Percentiles rank a stretch among this genome's conserved stretches.
phyloP scores from a whole-genome alignment of 1,140 invertebrate species.

The Tetramorium simillimum region DNA sequence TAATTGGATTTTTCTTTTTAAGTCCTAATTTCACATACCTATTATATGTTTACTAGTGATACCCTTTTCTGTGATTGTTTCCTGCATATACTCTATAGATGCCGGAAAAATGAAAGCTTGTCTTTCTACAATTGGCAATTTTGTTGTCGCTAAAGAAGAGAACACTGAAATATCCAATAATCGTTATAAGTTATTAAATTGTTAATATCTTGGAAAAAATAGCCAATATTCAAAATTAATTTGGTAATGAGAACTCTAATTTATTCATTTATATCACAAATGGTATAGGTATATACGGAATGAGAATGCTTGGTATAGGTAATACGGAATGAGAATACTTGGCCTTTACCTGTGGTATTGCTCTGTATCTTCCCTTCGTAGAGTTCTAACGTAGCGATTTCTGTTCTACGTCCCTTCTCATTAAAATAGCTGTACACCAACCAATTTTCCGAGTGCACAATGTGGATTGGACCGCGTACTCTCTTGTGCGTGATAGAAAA shows the following conservation, averaged over 20 bases:
- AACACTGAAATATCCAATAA: slow-evolving; percentile 87
- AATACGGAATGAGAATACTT: not conserved
- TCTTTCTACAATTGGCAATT: slow-evolving; percentile 93
- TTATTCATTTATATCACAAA: not conserved
- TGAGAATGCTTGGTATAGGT: not conserved
- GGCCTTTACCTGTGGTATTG: slow-evolving; percentile 89
- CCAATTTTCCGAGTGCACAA: slow-evolving; percentile 99
- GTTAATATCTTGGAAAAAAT: not conserved
- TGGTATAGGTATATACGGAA: not conserved
- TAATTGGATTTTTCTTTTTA: slow-evolving; percentile 27
- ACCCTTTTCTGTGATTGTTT: slow-evolving; percentile 96
- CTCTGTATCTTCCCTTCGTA: slow-evolving; percentile 96
- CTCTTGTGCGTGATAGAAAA: slow-evolving; percentile 92
- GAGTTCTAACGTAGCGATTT: slow-evolving; percentile 96
- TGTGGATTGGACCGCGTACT: slow-evolving; percentile 92
- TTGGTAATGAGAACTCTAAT: not conserved
- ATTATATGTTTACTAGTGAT: slow-evolving; percentile 98
- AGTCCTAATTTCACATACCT: slow-evolving; percentile 85
- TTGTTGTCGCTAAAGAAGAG: slow-evolving; percentile 91
- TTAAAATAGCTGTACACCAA: slow-evolving; percentile 97
- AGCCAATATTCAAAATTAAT: not conserved
- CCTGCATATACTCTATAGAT: slow-evolving; percentile 91
- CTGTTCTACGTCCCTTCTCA: slow-evolving; percentile 96
- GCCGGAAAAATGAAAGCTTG: slow-evolving; percentile 97
- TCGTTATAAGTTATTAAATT: slow-evolving; percentile 1